Base-by-base conservation (phyloP, 1,140 invertebrate genomes). In the Micrasema longulum region DNA sequence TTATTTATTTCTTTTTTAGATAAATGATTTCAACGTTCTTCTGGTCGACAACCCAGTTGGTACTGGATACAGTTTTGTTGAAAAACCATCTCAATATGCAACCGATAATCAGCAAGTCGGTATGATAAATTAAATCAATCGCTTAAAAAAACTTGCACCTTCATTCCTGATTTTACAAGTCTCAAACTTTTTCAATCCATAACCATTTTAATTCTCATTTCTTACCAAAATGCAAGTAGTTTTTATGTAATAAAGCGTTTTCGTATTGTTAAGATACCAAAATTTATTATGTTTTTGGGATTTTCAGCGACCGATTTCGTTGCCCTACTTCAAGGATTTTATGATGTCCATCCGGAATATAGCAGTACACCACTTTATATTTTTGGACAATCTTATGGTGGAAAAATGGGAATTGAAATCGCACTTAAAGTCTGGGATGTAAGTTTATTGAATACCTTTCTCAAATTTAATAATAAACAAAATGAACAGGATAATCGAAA, bases 41-140 rank as follows among this genome's bases (percentile, higher is more conserved):
- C 96, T 95, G 79, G 88, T 96, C 14, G 95, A 97, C 77, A 96
- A 94, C 81, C 95, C 95, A 0, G 94, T 97, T 4, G 95, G 95
- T 1, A 88, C 92, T n/a, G 95, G 95, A 0, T 97, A 89, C 80
- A 96, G 94, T 81, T 95, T 94, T 77, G 91, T 91, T 0, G 90
- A 91, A n/a, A 79, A 85, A 69, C 69, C 78, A 0, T 77, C 76
- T n/a, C 80, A 85, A 22, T 83, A 89, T 45, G 88, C 89, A 4
- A 88, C 83, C 6, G 88, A 90, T 73, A 94, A 95, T 73, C 80
- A 84, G 23, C 84, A 93, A 85, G 95, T 95, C 16, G 83, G 84
- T 84, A 79, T 76, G 31, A 47, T 73, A 65, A n/a, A n/a, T n/a
- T n/a, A n/a, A n/a, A n/a, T n/a, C n/a, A n/a, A n/a, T n/a, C n/a